Evolutionary conservation across 2,888 invertebrate genomes (phyloP).

Genomic region (Neoscelio sp.): DNA sequence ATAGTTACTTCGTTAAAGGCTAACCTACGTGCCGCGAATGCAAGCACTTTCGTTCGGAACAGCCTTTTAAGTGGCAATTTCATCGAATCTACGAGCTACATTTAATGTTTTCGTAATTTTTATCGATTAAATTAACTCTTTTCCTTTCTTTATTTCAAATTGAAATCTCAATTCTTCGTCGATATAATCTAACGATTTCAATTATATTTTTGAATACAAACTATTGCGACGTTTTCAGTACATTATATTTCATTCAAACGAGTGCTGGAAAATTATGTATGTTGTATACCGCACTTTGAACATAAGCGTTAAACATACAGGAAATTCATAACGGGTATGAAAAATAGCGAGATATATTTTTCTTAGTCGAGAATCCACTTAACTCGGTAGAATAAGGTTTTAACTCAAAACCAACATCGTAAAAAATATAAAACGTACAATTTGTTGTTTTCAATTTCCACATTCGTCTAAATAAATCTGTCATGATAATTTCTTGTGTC

Average conservation of each 20-base stretch:
- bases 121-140: constrained; percentile 22
- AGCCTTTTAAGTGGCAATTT: constrained; percentile 24
- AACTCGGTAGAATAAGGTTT: not conserved
- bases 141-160: not conserved
- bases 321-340: constrained; percentile 6
- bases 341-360: constrained; percentile 19
- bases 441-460: not conserved
- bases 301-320: not conserved
- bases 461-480: not conserved
- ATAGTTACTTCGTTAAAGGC: too few relatives aligned
- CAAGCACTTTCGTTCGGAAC: not conserved
- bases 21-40: constrained; percentile 3
- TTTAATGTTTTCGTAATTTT: constrained; percentile 34
- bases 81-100: not conserved
- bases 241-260: constrained; percentile 2
- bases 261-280: constrained; percentile 8
- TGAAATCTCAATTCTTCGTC: constrained; percentile 11
- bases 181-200: too few relatives aligned
- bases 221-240: too few relatives aligned
- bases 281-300: not conserved
- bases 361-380: constrained; percentile 6
- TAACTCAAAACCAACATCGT: not conserved
- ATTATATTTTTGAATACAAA: too few relatives aligned
- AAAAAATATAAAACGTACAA: too few relatives aligned
- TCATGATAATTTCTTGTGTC: not conserved